Conservation (phyloP, 2,113 vertebrate species). For the Ciconia stormi region DNA sequence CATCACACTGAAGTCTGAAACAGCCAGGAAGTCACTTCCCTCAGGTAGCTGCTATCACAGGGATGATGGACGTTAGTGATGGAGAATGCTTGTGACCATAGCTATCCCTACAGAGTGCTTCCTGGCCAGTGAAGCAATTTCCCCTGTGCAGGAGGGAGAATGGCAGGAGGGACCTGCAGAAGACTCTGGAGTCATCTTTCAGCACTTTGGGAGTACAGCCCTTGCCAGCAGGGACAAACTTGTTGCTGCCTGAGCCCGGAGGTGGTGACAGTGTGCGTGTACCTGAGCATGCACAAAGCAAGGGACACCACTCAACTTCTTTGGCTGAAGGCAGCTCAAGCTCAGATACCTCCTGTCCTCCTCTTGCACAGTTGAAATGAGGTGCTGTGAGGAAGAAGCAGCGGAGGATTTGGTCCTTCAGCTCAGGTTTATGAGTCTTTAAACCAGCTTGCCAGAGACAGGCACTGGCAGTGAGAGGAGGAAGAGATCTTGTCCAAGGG, state of each 20-base stretch:
- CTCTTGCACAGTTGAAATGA: background rate
- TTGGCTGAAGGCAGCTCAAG: background rate
- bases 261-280: accelerated
- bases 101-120: background rate
- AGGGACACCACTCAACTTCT: background rate
- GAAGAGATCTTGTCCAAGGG: background rate
- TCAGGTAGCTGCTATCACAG: background rate
- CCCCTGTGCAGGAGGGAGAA: background rate
- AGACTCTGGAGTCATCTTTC: background rate
- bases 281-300: background rate
- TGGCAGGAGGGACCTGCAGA: background rate
- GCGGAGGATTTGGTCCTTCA: background rate
- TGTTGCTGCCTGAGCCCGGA: background rate
- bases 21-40: background rate
- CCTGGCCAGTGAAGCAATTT: background rate
- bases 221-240: background rate
- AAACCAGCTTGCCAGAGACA: background rate
- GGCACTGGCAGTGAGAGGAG: background rate
- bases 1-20: background rate
- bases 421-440: background rate
- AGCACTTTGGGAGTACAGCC: background rate
- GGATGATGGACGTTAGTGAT: background rate
- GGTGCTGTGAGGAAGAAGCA: background rate
- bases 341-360: background rate
- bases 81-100: background rate